Conservation (phyloP, 2,888 invertebrate species). For the Apamea crenata region DNA sequence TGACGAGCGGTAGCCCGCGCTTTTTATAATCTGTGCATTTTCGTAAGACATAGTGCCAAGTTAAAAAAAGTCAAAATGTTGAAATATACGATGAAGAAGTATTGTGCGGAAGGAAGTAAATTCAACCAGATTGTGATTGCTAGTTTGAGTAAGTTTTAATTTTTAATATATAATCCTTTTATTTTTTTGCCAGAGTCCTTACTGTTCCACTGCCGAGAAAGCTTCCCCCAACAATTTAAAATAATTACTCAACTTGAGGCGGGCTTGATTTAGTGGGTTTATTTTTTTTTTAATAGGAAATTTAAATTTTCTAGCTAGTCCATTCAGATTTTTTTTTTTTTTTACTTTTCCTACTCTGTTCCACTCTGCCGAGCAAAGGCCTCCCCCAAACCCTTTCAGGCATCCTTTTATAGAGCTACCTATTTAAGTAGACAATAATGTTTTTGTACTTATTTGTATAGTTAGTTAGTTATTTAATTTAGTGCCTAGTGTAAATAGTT, state of each 20-base stretch:
- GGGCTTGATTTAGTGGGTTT: not conserved
- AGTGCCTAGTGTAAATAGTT: too few relatives aligned
- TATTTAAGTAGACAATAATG: too few relatives aligned
- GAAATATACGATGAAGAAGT: slow-evolving; percentile 86
- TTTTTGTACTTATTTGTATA: too few relatives aligned
- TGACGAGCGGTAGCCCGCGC: slow-evolving; percentile 56
- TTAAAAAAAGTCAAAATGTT: slow-evolving; percentile 76
- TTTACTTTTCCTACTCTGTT: too few relatives aligned
- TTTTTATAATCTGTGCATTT: slow-evolving; percentile 58
- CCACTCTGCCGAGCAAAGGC: too few relatives aligned
- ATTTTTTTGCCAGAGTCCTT: not conserved
- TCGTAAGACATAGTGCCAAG: slow-evolving; percentile 41
- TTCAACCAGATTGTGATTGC: slow-evolving; percentile 84
- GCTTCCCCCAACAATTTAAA: not conserved
- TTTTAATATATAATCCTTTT: slow-evolving; percentile 25
- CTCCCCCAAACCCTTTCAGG: too few relatives aligned
- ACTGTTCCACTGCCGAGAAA: not conserved
- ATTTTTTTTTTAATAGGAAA: not conserved
- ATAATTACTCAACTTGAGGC: not conserved
- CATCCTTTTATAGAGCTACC: too few relatives aligned
- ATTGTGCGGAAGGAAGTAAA: slow-evolving; percentile 86
- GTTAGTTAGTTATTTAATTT: too few relatives aligned
- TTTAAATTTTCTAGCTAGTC: not conserved
- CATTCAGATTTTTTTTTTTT: not conserved
- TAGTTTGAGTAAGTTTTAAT: slow-evolving; percentile 80